Conservation (phyloP, 2,113 vertebrate species). For the Hassar affinis region DNA sequence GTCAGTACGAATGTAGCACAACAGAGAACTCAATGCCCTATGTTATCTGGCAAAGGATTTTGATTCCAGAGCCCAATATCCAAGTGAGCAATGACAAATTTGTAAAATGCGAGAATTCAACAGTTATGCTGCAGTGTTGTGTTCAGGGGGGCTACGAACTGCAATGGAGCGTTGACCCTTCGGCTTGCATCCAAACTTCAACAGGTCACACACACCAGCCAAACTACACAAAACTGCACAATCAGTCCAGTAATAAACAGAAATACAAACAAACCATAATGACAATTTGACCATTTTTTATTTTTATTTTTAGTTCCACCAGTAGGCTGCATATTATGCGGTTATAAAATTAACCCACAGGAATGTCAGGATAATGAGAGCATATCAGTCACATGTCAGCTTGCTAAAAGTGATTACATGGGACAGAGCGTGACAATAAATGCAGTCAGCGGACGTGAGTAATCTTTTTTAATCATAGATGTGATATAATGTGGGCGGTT, state of each 20-base stretch:
- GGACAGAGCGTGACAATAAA: constrained; percentile 1
- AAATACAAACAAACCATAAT: background rate
- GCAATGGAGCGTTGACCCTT: background rate
- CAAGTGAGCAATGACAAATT: background rate
- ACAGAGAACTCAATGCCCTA: constrained; percentile 1
- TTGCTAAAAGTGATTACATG: background rate
- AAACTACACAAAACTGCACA: background rate
- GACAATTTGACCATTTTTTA: background rate
- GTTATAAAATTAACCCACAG: background rate
- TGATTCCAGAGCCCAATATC: constrained; percentile 17
- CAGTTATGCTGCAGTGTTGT: background rate
- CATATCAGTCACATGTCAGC: background rate
- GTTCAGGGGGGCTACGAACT: background rate
- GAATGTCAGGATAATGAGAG: background rate
- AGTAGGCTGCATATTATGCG: constrained; percentile 12
- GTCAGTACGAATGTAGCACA: constrained; percentile 5
- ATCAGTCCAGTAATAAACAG: background rate
- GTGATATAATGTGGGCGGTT: background rate
- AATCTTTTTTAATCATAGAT: background rate
- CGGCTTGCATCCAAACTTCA: background rate
- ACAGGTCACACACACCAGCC: background rate
- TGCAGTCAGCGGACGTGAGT: background rate
- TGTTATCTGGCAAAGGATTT: constrained; percentile 16
- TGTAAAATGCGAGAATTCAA: background rate
- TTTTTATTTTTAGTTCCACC: background rate